These are phyloP conservation scores for Eupithecia insigniata DNA, from an alignment of 2,888 invertebrate genomes.

Conservation along the genomic window DNA sequence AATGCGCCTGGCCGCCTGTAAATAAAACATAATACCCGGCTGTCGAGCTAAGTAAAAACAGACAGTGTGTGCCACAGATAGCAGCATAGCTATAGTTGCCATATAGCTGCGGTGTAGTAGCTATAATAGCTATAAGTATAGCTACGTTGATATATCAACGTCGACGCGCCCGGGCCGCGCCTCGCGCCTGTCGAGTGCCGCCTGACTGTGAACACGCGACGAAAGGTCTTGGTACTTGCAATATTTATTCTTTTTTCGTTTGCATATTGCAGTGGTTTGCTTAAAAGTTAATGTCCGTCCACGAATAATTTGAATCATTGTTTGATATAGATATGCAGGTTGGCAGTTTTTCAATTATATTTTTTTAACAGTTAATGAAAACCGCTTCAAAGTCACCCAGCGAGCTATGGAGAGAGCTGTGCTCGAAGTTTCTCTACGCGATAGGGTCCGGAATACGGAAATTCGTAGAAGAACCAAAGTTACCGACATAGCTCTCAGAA, in stretches of 20 bases:
- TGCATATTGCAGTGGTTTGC: neutral
- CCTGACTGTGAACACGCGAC: conserved; percentile 53
- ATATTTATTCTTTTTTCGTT: neutral
- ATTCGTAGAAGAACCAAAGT: too few relatives aligned
- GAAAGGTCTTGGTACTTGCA: conserved; percentile 58
- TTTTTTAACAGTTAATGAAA: too few relatives aligned
- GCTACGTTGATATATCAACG: conserved; percentile 29
- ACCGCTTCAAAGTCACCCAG: too few relatives aligned
- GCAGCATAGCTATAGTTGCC: conserved; percentile 1
- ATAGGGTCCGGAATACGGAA: too few relatives aligned
- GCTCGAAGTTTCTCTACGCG: too few relatives aligned
- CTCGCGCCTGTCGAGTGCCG: conserved; percentile 57
- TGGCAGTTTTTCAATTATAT: too few relatives aligned
- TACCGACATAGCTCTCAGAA: too few relatives aligned
- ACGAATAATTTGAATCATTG: too few relatives aligned
- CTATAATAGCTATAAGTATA: conserved; percentile 11
- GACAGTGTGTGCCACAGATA: conserved; percentile 21
- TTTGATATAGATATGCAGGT: too few relatives aligned
- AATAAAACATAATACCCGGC: conserved; percentile 29
- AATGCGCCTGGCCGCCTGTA: conserved; percentile 17
- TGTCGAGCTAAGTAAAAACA: conserved; percentile 35
- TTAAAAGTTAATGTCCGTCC: neutral
- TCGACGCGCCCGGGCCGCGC: conserved; percentile 54
- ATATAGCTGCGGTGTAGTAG: conserved; percentile 13
- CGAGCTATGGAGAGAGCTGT: too few relatives aligned